Evolutionary conservation across 2,797 vertebrate genomes (phyloP).

Genomic region (Centropyge bicolor): DNA sequence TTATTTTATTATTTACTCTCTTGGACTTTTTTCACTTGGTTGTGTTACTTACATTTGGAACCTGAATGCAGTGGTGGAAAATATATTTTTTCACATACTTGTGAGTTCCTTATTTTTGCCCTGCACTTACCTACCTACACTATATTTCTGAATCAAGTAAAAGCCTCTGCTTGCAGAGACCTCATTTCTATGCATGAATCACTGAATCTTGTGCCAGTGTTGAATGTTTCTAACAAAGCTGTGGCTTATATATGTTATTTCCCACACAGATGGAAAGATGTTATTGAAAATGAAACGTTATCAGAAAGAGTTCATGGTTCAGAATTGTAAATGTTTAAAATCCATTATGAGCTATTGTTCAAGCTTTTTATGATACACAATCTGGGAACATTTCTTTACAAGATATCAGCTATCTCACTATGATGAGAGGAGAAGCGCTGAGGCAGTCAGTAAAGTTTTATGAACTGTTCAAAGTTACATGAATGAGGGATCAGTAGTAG

Average conservation of each 20-base stretch:
- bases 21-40: too few species aligned
- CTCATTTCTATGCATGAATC: neutral
- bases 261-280: neutral
- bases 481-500: neutral
- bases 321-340: slow-evolving; percentile 34
- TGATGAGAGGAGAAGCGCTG: slow-evolving; percentile 22
- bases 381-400: neutral
- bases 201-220: neutral
- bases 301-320: slow-evolving; percentile 38
- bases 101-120: neutral
- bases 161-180: neutral
- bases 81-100: neutral
- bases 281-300: neutral
- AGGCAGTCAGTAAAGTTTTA: slow-evolving; percentile 40
- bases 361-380: slow-evolving; percentile 33
- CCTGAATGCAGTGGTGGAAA: neutral
- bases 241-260: slow-evolving; percentile 8
- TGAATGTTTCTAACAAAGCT: neutral
- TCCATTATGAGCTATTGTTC: neutral
- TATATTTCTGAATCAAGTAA: neutral
- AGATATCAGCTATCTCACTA: neutral
- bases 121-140: too few species aligned
- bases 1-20: neutral
- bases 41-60: neutral
- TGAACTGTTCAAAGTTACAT: slow-evolving; percentile 22